These are phyloP conservation scores for Drosophila falleni DNA, from an alignment of 2,888 invertebrate genomes.

Conservation along the genomic window DNA sequence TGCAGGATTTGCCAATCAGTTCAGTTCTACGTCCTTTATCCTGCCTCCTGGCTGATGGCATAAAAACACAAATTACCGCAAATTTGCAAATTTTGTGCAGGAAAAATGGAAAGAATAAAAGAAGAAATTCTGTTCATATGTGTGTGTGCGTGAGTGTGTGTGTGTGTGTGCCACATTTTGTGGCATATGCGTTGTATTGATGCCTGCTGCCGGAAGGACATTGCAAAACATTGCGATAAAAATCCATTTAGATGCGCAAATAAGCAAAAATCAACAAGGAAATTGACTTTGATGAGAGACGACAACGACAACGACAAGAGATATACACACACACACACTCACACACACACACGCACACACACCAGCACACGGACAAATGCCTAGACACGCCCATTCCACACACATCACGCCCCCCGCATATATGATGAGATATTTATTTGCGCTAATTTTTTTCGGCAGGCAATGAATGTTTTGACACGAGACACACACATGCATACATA, in stretches of 20 bases:
- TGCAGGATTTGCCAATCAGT: constrained; percentile 77
- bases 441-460: constrained; percentile 53
- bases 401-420: constrained; percentile 28
- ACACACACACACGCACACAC: constrained; percentile 8
- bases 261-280: constrained; percentile 81
- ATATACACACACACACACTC: constrained; percentile 15
- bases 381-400: constrained; percentile 29
- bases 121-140: constrained; percentile 20
- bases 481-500: not conserved
- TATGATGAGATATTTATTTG: constrained; percentile 56
- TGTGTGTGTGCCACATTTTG: constrained; percentile 46
- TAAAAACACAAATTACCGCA: constrained; percentile 67
- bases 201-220: constrained; percentile 72
- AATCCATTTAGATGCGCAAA: constrained; percentile 81
- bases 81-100: constrained; percentile 65
- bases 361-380: constrained; percentile 8
- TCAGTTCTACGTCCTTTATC: constrained; percentile 12
- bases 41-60: constrained; percentile 26
- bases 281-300: constrained; percentile 77
- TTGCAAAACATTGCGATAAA: constrained; percentile 81
- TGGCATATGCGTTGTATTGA: constrained; percentile 59
- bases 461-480: constrained; percentile 27
- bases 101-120: constrained; percentile 25
- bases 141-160: not conserved
- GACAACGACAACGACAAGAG: constrained; percentile 34